Base-by-base conservation (phyloP, 37 sponge, comb jelly and placozoan genomes). In the Chondrilla cf. caribensis region DNA sequence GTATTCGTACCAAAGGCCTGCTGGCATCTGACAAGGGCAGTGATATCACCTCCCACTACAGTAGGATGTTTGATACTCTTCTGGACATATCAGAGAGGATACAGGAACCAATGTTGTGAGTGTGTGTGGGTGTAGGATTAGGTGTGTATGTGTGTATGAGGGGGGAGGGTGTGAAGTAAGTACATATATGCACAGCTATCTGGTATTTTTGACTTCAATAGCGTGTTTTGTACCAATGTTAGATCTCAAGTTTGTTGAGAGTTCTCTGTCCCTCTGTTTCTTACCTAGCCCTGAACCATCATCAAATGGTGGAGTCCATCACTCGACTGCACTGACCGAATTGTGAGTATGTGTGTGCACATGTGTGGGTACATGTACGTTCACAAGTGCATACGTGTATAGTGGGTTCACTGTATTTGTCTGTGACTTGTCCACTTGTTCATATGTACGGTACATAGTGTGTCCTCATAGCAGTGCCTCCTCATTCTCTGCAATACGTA, bases 21-120 rank as follows among this genome's bases (percentile, higher is more conserved):
- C 76, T 92, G 37, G 38, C 88, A n/a, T 31, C 54, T 47, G 88
- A 92, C 38, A 70, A 76, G 19, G 81, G 84, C 0, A 79, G 60
- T 43, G 89, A 82, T 21, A 68, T 42, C 22, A 86, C 86, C 0
- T 37, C 35, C 3, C 89, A 81, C n/a, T 88, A 70, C 37, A 35
- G 36, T 2, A 29, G 37, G 26, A 37, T 68, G 33, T 29, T 68
- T 68, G 70, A 35, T 37, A 68, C 70, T 3, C 33, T 68, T 2
- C 26, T 68, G 70, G 70, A 68, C 37, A 28, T 68, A 4, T 31
- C 31, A 19, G 33, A 68, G 37, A 68, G 33, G 70, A 2, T 28
- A 35, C 33, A 28, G 7, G 36, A 31, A 4, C 70, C 70, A 3
- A 68, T 31, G 7, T 68, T 68, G 70, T 33, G 39, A 43, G 54